Percentiles rank a stretch among this genome's conserved stretches.
phyloP scores from a whole-genome alignment of 2,113 vertebrate genomes.

The Saguinus imperator region DNA sequence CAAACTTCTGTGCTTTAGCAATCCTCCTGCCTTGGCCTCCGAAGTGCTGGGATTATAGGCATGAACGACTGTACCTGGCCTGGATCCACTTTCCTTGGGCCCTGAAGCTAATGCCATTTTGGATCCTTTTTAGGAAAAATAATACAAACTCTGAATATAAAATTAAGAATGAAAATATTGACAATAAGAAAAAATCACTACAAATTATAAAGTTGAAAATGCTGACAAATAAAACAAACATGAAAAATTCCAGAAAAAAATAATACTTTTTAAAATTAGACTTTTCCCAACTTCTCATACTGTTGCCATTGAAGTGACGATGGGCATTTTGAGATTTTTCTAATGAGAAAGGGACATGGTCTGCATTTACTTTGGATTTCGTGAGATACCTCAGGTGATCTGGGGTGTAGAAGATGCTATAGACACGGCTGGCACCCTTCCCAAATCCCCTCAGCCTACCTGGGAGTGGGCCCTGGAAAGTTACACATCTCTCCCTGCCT shows the following conservation, averaged over 20 bases:
- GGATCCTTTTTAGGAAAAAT: not conserved
- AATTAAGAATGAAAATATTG: not conserved
- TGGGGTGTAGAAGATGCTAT: not conserved
- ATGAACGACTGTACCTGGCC: not conserved
- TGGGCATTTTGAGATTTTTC: not conserved
- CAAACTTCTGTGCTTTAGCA: not conserved
- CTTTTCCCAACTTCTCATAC: not conserved
- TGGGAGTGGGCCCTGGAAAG: not conserved
- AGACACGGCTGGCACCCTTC: not conserved
- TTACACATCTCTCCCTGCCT: not conserved
- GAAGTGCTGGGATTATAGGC: not conserved
- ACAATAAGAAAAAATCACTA: not conserved
- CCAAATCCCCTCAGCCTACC: not conserved
- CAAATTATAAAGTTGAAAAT: not conserved
- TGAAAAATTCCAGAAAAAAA: not conserved
- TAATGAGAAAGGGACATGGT: not conserved
- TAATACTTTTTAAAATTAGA: not conserved
- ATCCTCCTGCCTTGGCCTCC: not conserved
- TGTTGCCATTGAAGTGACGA: not conserved
- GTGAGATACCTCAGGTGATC: not conserved
- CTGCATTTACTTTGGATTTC: not conserved
- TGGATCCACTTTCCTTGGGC: not conserved
- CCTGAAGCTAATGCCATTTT: not conserved
- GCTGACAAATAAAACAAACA: not conserved
- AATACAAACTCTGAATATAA: not conserved